Percentiles rank a stretch among this genome's conserved stretches.
Conservation (phyloP, 1,140 invertebrate genomes). For the Sweltsa coloradensis region DNA sequence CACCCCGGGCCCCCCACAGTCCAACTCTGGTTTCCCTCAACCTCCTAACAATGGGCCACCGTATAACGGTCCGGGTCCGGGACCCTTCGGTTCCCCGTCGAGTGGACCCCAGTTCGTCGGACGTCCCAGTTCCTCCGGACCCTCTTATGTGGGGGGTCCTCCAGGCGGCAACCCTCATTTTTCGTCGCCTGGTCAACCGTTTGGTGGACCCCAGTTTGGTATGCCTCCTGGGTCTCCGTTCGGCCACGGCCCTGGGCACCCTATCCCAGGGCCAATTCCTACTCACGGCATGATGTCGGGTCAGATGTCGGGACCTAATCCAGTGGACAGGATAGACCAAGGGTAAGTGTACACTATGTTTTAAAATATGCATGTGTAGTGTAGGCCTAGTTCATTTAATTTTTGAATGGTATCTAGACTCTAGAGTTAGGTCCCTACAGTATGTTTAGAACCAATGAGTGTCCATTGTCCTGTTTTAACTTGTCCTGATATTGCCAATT, state of each 20-base stretch:
- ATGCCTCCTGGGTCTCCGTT: slow-evolving; percentile 58
- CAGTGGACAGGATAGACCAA: slow-evolving; percentile 57
- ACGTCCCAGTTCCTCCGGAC: slow-evolving; percentile 52
- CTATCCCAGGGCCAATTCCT: slow-evolving; percentile 28
- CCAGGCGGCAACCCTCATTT: slow-evolving; percentile 50
- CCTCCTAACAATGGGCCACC: slow-evolving; percentile 46
- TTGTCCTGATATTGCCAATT: too few species aligned
- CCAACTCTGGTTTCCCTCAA: slow-evolving; percentile 46
- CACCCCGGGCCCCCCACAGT: slow-evolving; percentile 50
- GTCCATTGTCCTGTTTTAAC: too few species aligned
- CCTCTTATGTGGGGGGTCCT: slow-evolving; percentile 44
- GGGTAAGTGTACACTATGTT: slow-evolving; percentile 38
- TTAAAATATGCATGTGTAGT: background rate
- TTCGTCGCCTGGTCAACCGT: slow-evolving; percentile 45
- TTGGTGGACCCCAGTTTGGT: slow-evolving; percentile 48
- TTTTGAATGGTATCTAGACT: too few species aligned
- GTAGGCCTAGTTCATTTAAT: too few species aligned
- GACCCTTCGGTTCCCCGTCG: slow-evolving; percentile 51
- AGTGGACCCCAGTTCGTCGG: slow-evolving; percentile 47
- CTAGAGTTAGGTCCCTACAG: too few species aligned
- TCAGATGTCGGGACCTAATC: slow-evolving; percentile 48
- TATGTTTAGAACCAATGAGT: too few species aligned
- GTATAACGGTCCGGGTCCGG: slow-evolving; percentile 48
- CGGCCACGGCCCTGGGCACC: slow-evolving; percentile 43
- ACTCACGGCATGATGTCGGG: slow-evolving; percentile 32